Conservation (phyloP, 2,797 vertebrate species). For the Lemur catta region DNA sequence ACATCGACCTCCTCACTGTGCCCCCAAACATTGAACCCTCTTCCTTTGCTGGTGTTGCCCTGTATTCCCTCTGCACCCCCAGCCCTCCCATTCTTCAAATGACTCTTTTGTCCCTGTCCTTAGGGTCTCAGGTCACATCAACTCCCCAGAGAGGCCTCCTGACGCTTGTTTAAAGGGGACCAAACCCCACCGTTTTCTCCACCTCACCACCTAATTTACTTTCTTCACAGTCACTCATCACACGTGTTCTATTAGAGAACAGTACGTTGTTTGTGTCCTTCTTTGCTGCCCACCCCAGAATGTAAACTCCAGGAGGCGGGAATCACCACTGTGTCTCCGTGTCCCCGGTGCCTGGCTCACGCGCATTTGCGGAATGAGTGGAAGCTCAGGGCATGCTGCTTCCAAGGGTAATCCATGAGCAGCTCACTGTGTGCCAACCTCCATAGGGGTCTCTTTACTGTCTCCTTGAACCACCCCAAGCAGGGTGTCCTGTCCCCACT, state of each 20-base stretch:
- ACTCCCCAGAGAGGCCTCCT: not conserved
- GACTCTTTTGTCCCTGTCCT: not conserved
- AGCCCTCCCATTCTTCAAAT: not conserved
- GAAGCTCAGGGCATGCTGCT: not conserved
- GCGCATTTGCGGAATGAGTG: not conserved
- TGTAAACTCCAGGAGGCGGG: not conserved
- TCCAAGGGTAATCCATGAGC: not conserved
- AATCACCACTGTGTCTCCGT: not conserved
- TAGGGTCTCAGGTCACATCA: not conserved
- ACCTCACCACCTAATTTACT: not conserved
- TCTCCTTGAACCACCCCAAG: not conserved
- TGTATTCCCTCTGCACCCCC: not conserved
- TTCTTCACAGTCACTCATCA: not conserved
- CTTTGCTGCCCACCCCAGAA: not conserved
- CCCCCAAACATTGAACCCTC: too few species aligned
- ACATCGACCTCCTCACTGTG: not conserved
- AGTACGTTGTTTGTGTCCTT: not conserved
- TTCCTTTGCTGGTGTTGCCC: not conserved
- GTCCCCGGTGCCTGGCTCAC: not conserved
- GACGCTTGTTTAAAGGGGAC: not conserved
- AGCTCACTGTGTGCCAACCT: not conserved
- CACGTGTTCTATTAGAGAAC: not conserved
- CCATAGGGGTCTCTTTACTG: not conserved
- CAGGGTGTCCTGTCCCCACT: not conserved
- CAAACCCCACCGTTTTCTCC: not conserved